Percentiles rank a stretch among this genome's conserved stretches.
These are phyloP conservation scores for Hirundo rustica DNA, from an alignment of 2,797 vertebrate species.

Conservation along the genomic window DNA sequence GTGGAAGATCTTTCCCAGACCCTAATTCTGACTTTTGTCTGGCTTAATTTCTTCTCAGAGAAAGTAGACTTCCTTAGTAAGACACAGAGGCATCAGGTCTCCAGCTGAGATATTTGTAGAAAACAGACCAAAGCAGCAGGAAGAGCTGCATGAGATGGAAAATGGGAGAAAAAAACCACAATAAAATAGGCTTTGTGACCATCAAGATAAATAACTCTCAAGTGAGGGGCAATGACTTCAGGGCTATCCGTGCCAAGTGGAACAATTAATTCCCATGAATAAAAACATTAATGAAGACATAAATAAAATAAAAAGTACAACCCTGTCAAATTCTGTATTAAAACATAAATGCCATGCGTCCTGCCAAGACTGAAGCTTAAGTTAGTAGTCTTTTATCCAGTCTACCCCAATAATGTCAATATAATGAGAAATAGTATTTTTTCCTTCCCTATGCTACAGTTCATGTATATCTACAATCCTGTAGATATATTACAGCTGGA, in stretches of 20 bases:
- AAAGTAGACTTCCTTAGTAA: neutral
- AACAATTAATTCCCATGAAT: neutral
- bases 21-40: neutral
- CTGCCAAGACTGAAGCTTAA: neutral
- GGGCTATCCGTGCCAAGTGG: accelerated
- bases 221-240: neutral
- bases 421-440: neutral
- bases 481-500: neutral
- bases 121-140: neutral
- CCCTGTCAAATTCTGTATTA: neutral
- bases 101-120: neutral
- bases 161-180: neutral
- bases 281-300: neutral
- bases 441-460: neutral
- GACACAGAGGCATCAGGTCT: neutral
- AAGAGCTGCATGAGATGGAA: neutral
- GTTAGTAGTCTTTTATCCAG: neutral
- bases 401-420: neutral
- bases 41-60: neutral
- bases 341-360: neutral
- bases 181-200: neutral
- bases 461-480: neutral
- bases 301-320: neutral
- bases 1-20: neutral
- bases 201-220: neutral